These are phyloP conservation scores for Poecilia picta DNA, from an alignment of 2,797 vertebrate species.

Conservation along the genomic window DNA sequence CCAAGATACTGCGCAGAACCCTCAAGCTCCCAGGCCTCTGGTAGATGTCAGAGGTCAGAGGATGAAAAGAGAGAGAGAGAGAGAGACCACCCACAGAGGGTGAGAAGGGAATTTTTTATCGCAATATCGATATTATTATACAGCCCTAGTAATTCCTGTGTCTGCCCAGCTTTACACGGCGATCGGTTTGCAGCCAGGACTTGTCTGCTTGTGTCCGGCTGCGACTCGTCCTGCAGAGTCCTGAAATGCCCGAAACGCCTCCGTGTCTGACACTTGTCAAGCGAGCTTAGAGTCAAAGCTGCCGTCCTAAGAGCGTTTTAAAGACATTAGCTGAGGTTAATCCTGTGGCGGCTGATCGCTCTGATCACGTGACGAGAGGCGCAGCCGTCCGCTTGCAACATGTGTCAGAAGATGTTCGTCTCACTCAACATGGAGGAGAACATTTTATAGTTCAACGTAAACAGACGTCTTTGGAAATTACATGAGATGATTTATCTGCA, in stretches of 20 bases:
- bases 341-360: conserved; percentile 30
- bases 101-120: too few species aligned
- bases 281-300: conserved; percentile 63
- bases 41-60: too few species aligned
- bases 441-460: not conserved
- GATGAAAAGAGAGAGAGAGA: too few species aligned
- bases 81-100: too few species aligned
- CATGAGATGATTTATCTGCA: not conserved
- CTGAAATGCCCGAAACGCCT: conserved; percentile 44
- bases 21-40: too few species aligned
- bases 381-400: conserved; percentile 3
- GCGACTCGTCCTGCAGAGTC: conserved; percentile 27
- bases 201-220: conserved; percentile 31
- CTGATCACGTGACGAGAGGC: conserved; percentile 31
- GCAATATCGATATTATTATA: too few species aligned
- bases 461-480: not conserved
- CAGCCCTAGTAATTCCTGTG: too few species aligned
- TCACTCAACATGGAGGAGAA: not conserved
- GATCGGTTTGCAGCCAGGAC: conserved; percentile 31
- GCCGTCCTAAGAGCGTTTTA: conserved; percentile 59
- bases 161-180: too few species aligned
- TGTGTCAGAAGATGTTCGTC: conserved; percentile 6
- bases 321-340: conserved; percentile 56
- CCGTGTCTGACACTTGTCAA: conserved; percentile 58
- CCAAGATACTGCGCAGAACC: too few species aligned